phyloP scores from a whole-genome alignment of 2,113 vertebrate species.

The Microcebus murinus region DNA sequence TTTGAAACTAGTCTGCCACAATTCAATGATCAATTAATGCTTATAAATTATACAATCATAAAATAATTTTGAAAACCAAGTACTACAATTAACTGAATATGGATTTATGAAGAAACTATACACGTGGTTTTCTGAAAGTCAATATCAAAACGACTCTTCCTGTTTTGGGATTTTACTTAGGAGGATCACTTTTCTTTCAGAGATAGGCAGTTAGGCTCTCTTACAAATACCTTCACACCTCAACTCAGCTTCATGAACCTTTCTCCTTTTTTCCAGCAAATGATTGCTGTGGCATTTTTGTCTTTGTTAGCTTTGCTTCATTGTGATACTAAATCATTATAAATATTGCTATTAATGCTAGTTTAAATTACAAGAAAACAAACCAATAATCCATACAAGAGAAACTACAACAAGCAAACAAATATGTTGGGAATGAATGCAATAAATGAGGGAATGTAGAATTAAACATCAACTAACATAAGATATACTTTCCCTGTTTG shows the following conservation, averaged over 20 bases:
- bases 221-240: background rate
- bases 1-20: background rate
- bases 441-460: background rate
- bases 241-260: background rate
- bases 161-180: background rate
- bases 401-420: background rate
- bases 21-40: background rate
- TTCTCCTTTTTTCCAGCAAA: background rate
- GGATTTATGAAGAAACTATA: background rate
- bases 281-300: background rate
- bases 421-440: background rate
- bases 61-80: background rate
- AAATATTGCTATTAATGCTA: background rate
- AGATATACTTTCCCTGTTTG: background rate
- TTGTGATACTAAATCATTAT: background rate
- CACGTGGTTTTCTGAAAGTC: background rate
- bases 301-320: background rate
- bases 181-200: background rate
- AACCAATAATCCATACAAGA: background rate
- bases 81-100: background rate
- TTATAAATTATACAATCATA: background rate
- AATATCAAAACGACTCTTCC: background rate
- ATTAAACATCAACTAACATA: background rate
- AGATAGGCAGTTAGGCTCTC: background rate
- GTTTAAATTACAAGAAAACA: background rate